Percentiles rank a stretch among this genome's conserved stretches.
phyloP scores from a whole-genome alignment of 1,140 invertebrate species.

The Drosophila neocordata region DNA sequence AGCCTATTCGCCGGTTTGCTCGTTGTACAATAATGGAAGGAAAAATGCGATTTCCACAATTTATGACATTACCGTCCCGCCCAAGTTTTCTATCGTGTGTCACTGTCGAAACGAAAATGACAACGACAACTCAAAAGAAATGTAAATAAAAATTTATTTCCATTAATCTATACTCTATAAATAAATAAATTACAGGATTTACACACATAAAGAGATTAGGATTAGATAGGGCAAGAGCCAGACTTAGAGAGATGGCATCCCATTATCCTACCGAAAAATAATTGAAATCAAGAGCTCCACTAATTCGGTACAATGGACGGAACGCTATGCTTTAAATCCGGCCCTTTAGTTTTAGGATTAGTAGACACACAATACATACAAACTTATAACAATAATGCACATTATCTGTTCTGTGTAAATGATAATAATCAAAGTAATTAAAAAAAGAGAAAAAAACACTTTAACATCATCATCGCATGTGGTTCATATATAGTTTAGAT shows the following conservation, averaged over 20 bases:
- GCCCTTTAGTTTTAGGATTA: neutral
- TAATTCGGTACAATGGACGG: neutral
- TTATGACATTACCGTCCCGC: slow-evolving; percentile 1
- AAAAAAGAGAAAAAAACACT: slow-evolving; percentile 11
- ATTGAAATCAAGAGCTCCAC: neutral
- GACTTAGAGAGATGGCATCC: neutral
- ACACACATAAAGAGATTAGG: slow-evolving; percentile 25
- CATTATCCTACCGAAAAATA: neutral
- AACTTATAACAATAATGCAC: slow-evolving; percentile 38
- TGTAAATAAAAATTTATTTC: slow-evolving; percentile 38
- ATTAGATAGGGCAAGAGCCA: slow-evolving; percentile 5
- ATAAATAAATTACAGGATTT: slow-evolving; percentile 39
- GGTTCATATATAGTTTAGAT: slow-evolving; percentile 1
- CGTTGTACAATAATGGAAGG: slow-evolving; percentile 33
- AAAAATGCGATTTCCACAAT: slow-evolving; percentile 13
- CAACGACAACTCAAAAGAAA: neutral
- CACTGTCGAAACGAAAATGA: slow-evolving; percentile 4
- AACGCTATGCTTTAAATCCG: slow-evolving; percentile 2
- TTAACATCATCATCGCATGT: neutral
- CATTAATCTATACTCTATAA: slow-evolving; percentile 27
- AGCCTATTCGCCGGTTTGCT: slow-evolving; percentile 4
- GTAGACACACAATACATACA: slow-evolving; percentile 19
- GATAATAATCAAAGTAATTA: neutral
- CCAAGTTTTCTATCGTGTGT: neutral
- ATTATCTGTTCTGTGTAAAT: slow-evolving; percentile 15